A percentile compares a stretch with the other conserved stretches of the same genome.
These are phyloP conservation scores for Camponotus floridanus DNA, from an alignment of 1,140 invertebrate genomes.

Conservation along the genomic window DNA sequence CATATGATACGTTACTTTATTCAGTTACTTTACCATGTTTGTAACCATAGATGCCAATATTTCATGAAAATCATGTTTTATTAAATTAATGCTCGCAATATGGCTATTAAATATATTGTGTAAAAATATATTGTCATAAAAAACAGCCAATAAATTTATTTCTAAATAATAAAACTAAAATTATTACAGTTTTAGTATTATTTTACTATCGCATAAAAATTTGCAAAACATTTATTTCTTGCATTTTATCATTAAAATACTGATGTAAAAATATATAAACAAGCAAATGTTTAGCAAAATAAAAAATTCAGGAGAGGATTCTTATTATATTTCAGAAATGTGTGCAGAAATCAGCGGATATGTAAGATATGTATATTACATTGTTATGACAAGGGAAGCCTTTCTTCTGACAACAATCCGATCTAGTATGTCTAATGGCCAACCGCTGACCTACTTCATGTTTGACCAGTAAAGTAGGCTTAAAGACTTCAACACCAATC, in stretches of 20 bases:
- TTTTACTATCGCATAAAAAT: neutral
- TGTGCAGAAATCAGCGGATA: neutral
- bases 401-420: constrained; percentile 13
- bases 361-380: constrained; percentile 1
- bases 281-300: neutral
- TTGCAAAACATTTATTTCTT: neutral
- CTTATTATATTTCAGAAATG: neutral
- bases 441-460: constrained; percentile 56
- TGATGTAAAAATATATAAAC: neutral
- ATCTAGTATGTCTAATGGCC: constrained; percentile 32
- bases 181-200: constrained; percentile 24
- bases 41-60: neutral
- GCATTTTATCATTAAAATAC: neutral
- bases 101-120: neutral
- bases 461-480: constrained; percentile 27
- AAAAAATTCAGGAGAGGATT: neutral
- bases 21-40: neutral
- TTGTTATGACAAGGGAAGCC: neutral
- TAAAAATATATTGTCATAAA: neutral
- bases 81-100: constrained; percentile 18
- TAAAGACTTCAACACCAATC: constrained; percentile 16
- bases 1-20: too few species aligned
- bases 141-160: neutral
- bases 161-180: neutral
- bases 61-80: neutral